Evolutionary conservation across 1,140 invertebrate species (phyloP), one percentile per base, ranked within the genome.

Genomic region (Drosophila ironensis): DNA sequence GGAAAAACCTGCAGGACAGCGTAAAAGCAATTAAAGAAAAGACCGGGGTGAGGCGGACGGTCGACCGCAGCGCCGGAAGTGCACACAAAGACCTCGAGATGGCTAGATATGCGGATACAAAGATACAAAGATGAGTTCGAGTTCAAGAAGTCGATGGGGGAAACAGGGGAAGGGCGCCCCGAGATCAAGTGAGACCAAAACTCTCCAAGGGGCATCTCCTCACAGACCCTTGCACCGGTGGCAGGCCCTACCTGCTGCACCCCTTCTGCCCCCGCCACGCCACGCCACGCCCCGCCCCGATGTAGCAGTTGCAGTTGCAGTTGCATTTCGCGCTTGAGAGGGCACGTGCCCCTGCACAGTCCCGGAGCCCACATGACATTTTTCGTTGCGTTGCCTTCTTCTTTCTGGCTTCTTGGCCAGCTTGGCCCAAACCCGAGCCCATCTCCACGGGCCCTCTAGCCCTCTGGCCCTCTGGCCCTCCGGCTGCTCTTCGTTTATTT

Each of bases 311-410:
- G 64, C 40, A 45, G 50, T 52, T 76, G 64, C 73, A 51, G 69
- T 68, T 82, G 54, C 77, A 67, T 82, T 81, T 82, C 78, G 73
- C 78, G 78, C 78, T 82, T 82, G 78, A 82, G 78, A 82, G 78
- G 78, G 73, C 78, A 82, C 78, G 78, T 82, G 78, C 78, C 78
- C 78, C 77, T 67, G 71, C 45, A 50, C 56, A 54, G 41, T 52
- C 57, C 69, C n/a, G n/a, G 77, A 76, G 68, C 77, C 77, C 77
- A 81, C 77, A 81, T 82, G 77, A 82, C 77, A 81, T 72, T 84
- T 74, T 60, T 52, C 27, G 12, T 16, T 17, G 14, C 16, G 2
- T 38, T 14, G 7, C 17, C 11, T 25, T 19, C 30, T 6, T 37
- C 37, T 4, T 37, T 7, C 12, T 12, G 9, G 9, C 8, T 33